Evolutionary conservation across 2,797 vertebrate genomes (phyloP).

Genomic region (Cephalopachus bancanus): DNA sequence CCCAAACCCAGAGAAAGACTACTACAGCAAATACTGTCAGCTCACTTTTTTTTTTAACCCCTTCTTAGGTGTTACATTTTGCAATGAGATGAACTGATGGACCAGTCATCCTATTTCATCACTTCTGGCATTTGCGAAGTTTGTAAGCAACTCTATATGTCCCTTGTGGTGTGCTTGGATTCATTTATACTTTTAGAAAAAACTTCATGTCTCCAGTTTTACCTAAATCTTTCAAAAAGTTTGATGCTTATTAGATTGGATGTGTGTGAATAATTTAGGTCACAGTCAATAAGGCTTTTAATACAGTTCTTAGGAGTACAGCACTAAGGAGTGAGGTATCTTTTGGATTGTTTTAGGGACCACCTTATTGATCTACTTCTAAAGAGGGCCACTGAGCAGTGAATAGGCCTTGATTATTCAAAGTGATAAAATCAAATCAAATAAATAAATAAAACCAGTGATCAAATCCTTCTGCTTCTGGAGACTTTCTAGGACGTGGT

Average conservation of each 20-base stretch:
- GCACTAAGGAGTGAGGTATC: neutral
- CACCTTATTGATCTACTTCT: neutral
- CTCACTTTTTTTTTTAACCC: neutral
- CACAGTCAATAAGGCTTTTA: neutral
- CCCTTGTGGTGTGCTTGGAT: neutral
- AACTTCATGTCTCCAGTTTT: slow-evolving; percentile 8
- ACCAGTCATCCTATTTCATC: neutral
- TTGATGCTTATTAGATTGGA: neutral
- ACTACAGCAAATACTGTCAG: neutral
- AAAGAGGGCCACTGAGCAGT: neutral
- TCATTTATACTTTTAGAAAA: neutral
- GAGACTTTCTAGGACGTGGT: neutral
- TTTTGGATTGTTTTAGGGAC: neutral
- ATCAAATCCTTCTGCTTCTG: neutral
- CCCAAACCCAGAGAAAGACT: neutral
- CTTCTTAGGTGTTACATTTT: neutral
- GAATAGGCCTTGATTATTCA: no score
- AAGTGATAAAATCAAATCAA: no score
- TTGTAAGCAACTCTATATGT: neutral
- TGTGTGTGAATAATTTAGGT: neutral
- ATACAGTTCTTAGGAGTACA: neutral
- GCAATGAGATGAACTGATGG: neutral
- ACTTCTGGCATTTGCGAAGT: neutral
- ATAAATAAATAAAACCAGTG: neutral
- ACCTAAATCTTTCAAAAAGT: slow-evolving; percentile 37